Conservation (phyloP, 2,888 invertebrate genomes). For the Timema cristinae region DNA sequence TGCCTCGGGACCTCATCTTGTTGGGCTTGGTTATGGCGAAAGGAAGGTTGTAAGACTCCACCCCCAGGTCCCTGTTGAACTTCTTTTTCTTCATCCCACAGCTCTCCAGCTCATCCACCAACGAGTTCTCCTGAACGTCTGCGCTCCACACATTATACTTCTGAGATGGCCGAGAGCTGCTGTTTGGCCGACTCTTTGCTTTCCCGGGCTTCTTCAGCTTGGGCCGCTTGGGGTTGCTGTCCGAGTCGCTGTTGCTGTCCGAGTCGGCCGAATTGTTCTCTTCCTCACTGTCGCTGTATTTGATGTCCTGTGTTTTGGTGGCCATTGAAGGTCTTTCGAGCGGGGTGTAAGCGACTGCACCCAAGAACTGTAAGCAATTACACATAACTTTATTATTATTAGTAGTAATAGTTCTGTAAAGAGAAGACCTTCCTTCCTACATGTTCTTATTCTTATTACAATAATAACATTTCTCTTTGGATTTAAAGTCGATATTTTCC, state of each 20-base stretch:
- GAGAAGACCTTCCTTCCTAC: too few relatives aligned
- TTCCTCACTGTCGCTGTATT: slow-evolving; percentile 45
- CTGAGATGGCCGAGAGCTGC: slow-evolving; percentile 40
- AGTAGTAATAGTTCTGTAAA: too few relatives aligned
- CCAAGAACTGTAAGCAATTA: slow-evolving; percentile 17
- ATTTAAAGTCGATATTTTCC: too few relatives aligned
- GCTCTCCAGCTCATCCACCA: slow-evolving; percentile 71
- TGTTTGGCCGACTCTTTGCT: slow-evolving; percentile 43
- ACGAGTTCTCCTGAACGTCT: slow-evolving; percentile 68
- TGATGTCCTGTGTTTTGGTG: slow-evolving; percentile 6
- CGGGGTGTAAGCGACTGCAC: slow-evolving; percentile 52
- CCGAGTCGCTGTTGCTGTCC: slow-evolving; percentile 54
- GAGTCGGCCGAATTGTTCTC: slow-evolving; percentile 54
- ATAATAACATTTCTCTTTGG: too few relatives aligned
- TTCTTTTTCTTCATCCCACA: slow-evolving; percentile 62
- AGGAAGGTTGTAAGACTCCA: slow-evolving; percentile 61
- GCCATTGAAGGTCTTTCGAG: slow-evolving; percentile 50
- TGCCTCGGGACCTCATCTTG: too few relatives aligned
- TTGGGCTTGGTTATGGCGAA: too few relatives aligned
- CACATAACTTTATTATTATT: too few relatives aligned
- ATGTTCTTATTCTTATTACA: too few relatives aligned
- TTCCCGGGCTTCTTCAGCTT: slow-evolving; percentile 48
- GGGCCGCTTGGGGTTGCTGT: slow-evolving; percentile 52
- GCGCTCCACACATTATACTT: slow-evolving; percentile 76
- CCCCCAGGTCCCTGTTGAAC: slow-evolving; percentile 58